Conservation (phyloP, 2,797 vertebrate genomes). For the Coreius guichenoti region DNA sequence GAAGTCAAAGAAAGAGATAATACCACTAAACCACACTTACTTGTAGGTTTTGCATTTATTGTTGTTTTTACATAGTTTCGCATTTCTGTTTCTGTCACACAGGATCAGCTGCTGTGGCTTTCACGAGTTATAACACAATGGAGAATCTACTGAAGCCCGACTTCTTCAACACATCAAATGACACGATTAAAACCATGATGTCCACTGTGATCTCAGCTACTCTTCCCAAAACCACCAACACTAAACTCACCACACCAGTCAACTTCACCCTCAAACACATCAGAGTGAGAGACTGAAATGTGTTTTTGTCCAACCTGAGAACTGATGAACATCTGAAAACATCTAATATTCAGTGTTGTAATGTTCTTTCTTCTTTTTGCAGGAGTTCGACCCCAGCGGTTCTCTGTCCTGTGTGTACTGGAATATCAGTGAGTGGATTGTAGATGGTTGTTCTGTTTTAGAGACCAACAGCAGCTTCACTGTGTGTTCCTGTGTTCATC, state of each 20-base stretch:
- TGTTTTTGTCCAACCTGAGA: too few species aligned
- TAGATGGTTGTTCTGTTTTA: conserved; percentile 12
- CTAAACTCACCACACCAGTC: conserved; percentile 12
- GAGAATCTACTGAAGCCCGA: conserved; percentile 33
- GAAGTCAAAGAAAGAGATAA: too few species aligned
- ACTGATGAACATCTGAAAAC: too few species aligned
- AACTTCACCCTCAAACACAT: conserved; percentile 51
- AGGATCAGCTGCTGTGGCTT: conserved; percentile 39
- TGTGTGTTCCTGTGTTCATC: neutral
- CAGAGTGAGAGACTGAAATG: neutral
- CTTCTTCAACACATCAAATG: conserved; percentile 6
- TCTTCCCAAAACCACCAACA: conserved; percentile 39
- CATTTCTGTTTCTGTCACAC: neutral
- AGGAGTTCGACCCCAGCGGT: neutral
- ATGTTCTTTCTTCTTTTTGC: neutral
- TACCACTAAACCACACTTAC: too few species aligned
- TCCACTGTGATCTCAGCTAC: conserved; percentile 46
- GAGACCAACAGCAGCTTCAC: neutral
- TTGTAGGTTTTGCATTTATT: too few species aligned
- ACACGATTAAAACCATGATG: conserved; percentile 37
- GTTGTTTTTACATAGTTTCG: too few species aligned
- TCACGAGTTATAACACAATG: conserved; percentile 29
- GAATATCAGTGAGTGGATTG: neutral
- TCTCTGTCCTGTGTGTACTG: conserved; percentile 13
- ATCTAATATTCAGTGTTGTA: too few species aligned